Evolutionary conservation across 2,113 vertebrate genomes (phyloP).

Genomic region (Lontra canadensis): DNA sequence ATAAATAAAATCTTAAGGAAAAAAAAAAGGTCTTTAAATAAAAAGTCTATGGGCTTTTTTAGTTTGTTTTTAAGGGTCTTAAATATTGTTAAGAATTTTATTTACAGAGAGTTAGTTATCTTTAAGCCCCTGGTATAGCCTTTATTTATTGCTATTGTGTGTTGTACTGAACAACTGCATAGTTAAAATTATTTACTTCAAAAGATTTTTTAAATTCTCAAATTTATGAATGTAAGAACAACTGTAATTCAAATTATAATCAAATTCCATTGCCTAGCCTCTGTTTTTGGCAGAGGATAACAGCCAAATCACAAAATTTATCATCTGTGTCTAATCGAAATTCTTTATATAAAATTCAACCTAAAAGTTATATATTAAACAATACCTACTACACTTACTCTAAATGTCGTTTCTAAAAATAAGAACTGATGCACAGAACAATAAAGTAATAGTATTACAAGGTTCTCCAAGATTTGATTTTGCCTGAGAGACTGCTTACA

Average conservation of each 20-base stretch:
- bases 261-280: neutral
- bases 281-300: neutral
- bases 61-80: neutral
- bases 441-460: neutral
- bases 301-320: conserved; percentile 29
- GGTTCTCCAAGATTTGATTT: neutral
- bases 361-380: neutral
- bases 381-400: neutral
- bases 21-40: too few relatives aligned
- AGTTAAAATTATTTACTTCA: neutral
- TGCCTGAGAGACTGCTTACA: neutral
- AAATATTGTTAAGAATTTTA: neutral
- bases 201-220: neutral
- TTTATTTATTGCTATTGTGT: neutral
- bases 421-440: neutral
- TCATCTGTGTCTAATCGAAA: neutral
- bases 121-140: neutral
- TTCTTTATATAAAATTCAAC: neutral
- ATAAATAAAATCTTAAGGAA: too few relatives aligned
- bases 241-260: neutral
- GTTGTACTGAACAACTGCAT: neutral
- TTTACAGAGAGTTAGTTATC: neutral
- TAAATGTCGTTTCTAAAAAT: neutral
- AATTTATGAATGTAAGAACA: neutral
- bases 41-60: neutral